Base-by-base conservation (phyloP, 2,888 invertebrate species). In the Pandemis heparana region DNA sequence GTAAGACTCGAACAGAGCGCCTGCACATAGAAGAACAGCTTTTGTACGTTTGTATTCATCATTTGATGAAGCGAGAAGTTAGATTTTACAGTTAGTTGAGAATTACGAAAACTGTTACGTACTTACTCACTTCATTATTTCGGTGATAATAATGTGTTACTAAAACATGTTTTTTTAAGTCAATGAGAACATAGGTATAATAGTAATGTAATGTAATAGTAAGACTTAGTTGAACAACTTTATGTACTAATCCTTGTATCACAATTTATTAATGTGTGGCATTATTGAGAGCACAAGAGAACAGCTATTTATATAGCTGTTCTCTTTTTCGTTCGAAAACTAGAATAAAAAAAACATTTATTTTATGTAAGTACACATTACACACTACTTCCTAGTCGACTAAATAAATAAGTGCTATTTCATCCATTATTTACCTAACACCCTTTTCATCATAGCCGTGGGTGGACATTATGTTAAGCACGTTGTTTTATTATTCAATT, bases 401-500 rank as follows among this genome's bases (percentile, higher is more conserved):
- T 10, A 56, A n/a, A n/a, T n/a, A n/a, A n/a, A n/a, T n/a, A n/a
- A 56, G 23, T 23, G 23, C 23, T 12, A 23, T 23, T 56, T 6
- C 23, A 56, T 56, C 23, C 10, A 56, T 56, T 56, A 23, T 56
- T 56, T 12, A 23, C 23, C 23, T 51, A 23, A 23, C 56, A 23
- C 12, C 18, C 56, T 23, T 56, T 56, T 56, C 56, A 53, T 53
- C 16, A 18, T 56, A 23, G 56, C 23, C 10, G 1, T 16, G 51
- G 16, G 10, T 56, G 56, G 56, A 56, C 56, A 56, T 10, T 56
- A 56, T 56, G 56, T 56, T 5, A 23, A 56, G 56, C 56, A 12
- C 23, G 56, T 23, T 56, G 23, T 56, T 56, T 56, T 56, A 23
- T 23, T 56, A 56, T 56, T 56, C 56, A 56, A 56, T 56, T 56